Evolutionary conservation across 2,797 vertebrate species (phyloP).

Genomic region (Mareca penelope): DNA sequence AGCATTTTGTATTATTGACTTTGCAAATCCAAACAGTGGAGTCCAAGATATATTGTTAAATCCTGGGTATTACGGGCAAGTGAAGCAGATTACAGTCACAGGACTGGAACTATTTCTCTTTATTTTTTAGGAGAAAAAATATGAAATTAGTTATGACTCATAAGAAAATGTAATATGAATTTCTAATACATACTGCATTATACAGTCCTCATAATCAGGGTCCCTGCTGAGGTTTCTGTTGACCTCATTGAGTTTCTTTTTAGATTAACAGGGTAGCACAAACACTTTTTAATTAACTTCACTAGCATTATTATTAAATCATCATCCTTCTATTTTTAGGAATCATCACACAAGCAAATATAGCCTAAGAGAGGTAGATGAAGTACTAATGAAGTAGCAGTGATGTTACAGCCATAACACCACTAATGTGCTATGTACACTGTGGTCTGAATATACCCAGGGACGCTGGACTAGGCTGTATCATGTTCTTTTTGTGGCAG

Average conservation of each 20-base stretch:
- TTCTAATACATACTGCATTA: neutral
- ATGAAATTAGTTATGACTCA: neutral
- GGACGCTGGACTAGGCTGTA: neutral
- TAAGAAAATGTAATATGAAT: neutral
- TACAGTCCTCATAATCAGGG: neutral
- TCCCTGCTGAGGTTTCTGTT: neutral
- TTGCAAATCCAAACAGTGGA: neutral
- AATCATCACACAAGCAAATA: neutral
- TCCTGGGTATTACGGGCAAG: neutral
- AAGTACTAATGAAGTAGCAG: neutral
- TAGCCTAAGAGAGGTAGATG: neutral
- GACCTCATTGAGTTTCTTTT: neutral
- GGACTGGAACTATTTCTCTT: neutral
- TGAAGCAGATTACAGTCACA: neutral
- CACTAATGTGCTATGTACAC: neutral
- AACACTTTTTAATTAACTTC: neutral
- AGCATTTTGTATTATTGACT: neutral
- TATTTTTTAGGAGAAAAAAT: neutral
- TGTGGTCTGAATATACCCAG: neutral
- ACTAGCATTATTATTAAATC: neutral
- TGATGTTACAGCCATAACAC: neutral
- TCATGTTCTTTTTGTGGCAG: neutral
- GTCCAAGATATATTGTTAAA: neutral
- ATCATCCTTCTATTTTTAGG: neutral
- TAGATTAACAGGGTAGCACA: neutral